phyloP scores from a whole-genome alignment of 53 echinoderm and acorn worm species.

The Antedon mediterranea region DNA sequence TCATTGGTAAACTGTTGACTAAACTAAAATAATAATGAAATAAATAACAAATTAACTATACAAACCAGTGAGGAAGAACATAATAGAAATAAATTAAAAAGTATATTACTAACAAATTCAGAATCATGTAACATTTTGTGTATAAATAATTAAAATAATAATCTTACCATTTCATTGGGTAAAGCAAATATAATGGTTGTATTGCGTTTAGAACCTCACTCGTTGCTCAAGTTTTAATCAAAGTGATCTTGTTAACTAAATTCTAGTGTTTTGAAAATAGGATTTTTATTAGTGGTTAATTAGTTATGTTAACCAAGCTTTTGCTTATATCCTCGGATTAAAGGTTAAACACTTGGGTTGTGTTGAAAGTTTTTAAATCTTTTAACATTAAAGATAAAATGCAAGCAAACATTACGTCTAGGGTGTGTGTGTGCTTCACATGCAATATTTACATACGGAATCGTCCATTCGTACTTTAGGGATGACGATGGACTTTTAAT shows the following conservation, averaged over 20 bases:
- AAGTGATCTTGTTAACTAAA: not conserved
- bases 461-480: not conserved
- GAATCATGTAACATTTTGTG: no score
- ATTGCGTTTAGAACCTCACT: no score
- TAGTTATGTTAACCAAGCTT: not conserved
- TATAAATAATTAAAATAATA: no score
- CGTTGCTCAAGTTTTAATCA: not conserved
- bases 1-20: no score
- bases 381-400: not conserved
- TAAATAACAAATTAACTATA: no score
- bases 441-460: not conserved
- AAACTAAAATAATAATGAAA: no score
- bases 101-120: no score
- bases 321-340: not conserved
- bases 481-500: not conserved
- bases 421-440: not conserved
- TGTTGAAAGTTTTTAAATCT: not conserved
- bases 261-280: not conserved
- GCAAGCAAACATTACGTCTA: not conserved
- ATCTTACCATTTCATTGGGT: no score
- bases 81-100: no score
- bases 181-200: not conserved
- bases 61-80: no score
- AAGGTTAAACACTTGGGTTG: not conserved
- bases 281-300: not conserved